Percentiles rank a stretch among this genome's conserved stretches.
Evolutionary conservation across 2,113 vertebrate species (phyloP).

Genomic region (Xiphophorus maculatus): DNA sequence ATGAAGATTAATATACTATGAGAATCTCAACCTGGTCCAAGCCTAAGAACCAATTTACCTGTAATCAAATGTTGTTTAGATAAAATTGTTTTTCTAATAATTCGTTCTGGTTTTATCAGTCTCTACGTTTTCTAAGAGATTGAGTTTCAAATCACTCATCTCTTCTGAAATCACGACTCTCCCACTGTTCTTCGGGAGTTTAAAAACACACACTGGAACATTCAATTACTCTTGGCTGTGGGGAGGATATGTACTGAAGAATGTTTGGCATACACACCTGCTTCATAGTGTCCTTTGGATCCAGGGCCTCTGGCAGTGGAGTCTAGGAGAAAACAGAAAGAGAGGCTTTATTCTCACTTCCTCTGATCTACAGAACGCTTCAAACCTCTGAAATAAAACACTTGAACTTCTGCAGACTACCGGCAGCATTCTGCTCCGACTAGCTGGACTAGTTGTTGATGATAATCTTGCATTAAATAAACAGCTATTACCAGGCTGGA

Average conservation of each 20-base stretch:
- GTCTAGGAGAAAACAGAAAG: slow-evolving; percentile 69
- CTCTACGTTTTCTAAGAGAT: background rate
- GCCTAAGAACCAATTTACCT: background rate
- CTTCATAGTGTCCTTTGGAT: slow-evolving; percentile 81
- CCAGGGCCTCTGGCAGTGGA: slow-evolving; percentile 76
- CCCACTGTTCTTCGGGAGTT: slow-evolving; percentile 3
- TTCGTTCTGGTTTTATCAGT: background rate
- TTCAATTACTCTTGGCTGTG: slow-evolving; percentile 1
- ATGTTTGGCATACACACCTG: slow-evolving; percentile 69
- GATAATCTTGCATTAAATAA: slow-evolving; percentile 31
- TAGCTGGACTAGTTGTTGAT: slow-evolving; percentile 23
- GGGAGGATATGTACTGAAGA: background rate
- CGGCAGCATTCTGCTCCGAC: slow-evolving; percentile 34
- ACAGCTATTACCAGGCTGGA: slow-evolving; percentile 19
- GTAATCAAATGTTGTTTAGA: background rate
- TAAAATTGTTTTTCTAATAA: background rate
- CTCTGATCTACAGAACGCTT: background rate
- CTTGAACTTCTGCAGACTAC: slow-evolving; percentile 6
- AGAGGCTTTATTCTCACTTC: slow-evolving; percentile 28
- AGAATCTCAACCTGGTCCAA: background rate
- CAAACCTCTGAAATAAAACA: slow-evolving; percentile 38
- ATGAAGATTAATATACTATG: background rate
- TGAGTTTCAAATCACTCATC: background rate
- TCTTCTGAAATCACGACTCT: background rate
- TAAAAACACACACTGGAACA: slow-evolving; percentile 3